These are phyloP conservation scores for Dryococelus australis DNA, from an alignment of 2,888 invertebrate genomes.

Conservation along the genomic window DNA sequence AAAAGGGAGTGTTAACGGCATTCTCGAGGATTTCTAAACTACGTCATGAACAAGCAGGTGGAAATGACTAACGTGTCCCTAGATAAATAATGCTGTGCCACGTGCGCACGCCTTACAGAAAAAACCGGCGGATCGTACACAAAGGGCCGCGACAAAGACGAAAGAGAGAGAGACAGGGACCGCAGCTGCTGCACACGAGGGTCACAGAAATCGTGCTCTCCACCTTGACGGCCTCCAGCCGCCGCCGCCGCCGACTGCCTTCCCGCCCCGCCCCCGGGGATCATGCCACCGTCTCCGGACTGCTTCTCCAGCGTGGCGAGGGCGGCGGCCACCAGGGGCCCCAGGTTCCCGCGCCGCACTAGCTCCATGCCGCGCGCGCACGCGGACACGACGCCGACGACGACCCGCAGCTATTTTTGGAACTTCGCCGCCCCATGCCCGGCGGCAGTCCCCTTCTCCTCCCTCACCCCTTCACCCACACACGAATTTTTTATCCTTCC, in stretches of 20 bases:
- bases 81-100: no score
- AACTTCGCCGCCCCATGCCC: neutral
- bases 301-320: constrained; percentile 19
- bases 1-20: no score
- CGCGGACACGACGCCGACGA: no score
- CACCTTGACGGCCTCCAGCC: neutral
- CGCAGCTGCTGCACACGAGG: neutral
- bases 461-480: neutral
- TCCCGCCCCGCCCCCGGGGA: neutral
- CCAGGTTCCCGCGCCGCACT: neutral
- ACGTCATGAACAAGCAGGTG: no score
- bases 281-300: neutral
- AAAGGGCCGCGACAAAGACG: neutral
- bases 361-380: neutral
- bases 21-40: no score
- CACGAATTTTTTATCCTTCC: neutral
- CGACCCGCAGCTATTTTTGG: neutral
- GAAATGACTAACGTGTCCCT: no score
- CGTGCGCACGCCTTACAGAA: no score
- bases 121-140: neutral
- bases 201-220: neutral
- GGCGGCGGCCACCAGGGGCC: constrained; percentile 27
- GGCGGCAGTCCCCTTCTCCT: neutral
- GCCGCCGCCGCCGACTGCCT: neutral
- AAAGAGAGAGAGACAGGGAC: constrained; percentile 19